Evolutionary conservation across 2,113 vertebrate species (phyloP), one percentile per base, ranked within the genome.

Genomic region (Benitochromis conjunctus): DNA sequence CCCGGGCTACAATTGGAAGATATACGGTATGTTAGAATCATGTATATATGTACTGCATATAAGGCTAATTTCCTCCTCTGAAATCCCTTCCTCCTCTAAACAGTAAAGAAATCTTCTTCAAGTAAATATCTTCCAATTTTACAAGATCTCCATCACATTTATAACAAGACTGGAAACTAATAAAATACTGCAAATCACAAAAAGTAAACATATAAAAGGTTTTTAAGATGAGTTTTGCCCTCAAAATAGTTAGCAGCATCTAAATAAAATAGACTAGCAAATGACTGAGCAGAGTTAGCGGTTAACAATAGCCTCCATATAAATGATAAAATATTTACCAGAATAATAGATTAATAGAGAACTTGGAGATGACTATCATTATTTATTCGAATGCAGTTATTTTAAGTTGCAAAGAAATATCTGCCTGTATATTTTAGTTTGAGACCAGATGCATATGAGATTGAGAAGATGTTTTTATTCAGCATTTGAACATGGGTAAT

Each of bases 321-420:
- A 64, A 38, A 64, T 64, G 1, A 13, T n/a, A 38, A 3, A 64
- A 64, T 64, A 0, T 64, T 38, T 38, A 26, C 2, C 3, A 26
- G 26, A 26, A 26, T 26, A 26, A 26, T 26, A 26, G 26, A 26
- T 26, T 26, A 26, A 26, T 26, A 26, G 26, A 26, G 60, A 38
- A 34, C 19, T 64, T 64, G 10, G 34, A 64, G 60, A 64, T 0
- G 2, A 64, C 60, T 38, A n/a, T 64, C 60, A n/a, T 64, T 64
- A 64, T 64, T 38, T 38, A 64, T 64, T 38, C 38, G 34, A 64
- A 64, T 13, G 2, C 10, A 64, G 38, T 7, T 38, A n/a, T 0
- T 62, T 64, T 21, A 3, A 64, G 10, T 38, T 64, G 60, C 19
- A 64, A 64, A 64, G 19, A 38, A 64, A 64, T 38, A 64, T 38